Evolutionary conservation across 2,888 invertebrate species (phyloP), one percentile per base, ranked within the genome.

Genomic region (Ferrisia virgata): DNA sequence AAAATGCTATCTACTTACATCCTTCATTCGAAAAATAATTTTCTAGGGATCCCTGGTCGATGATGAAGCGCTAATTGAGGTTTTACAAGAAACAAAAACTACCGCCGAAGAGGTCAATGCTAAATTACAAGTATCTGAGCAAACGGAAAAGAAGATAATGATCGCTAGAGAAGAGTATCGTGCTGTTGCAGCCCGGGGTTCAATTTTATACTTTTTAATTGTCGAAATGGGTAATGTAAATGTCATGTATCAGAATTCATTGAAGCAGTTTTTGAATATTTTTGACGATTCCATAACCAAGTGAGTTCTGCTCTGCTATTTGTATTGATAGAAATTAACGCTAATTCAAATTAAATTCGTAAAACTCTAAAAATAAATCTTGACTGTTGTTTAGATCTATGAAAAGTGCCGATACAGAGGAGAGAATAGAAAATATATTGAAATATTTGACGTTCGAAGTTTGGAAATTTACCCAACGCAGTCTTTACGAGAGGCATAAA

Each of bases 161-260:
- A 91, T 94, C 85, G 98, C 98, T 0, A 91, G 98, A 85, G 98
- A 98, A 89, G 98, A 98, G 88, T 98, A 97, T 88, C 91, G 98
- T 86, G 96, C 97, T 0, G 98, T 98, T 0, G 98, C 98, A 2
- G 95, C 95, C 0, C 91, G 98, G 86, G 98, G 98, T 18, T 97
- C 97, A 0, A 97, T 98, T 85, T 90, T 98, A 0, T 98, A 98
- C 88, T 98, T 98, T 88, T 90, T 98, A 58, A 97, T 98, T 85
- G 97, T 98, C 0, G 98, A 98, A 90, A 97, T 98, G 97, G 96
- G 96, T 87, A 94, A 96, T 88, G 97, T 98, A 0, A 98, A 97
- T 88, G 92, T 93, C 9, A 98, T 98, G 98, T 98, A 98, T 88
- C 98, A 98, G 89, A 98, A 97, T 87, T 96, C 98, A 0, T 90